Base-by-base conservation (phyloP, 2,113 vertebrate genomes). In the Phrynosoma blainvillii region DNA sequence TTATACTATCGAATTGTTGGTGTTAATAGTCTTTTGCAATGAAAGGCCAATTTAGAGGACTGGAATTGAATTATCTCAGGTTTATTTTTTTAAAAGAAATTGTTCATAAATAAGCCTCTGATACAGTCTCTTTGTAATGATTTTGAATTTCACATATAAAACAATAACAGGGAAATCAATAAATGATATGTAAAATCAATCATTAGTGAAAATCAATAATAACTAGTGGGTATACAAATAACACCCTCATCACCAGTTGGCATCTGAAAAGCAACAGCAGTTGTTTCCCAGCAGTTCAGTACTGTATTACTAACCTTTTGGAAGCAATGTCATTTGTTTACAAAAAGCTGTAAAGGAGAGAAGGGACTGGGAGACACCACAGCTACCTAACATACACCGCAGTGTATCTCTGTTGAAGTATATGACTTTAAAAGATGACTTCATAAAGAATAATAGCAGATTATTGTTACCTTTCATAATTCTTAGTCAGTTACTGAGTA, bases 361-460 rank as follows among this genome's bases (percentile, higher is more conserved):
- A 12, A 12, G 18, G 59, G 66, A 62, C 32, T 6, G 52, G 47
- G n/a, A 54, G 59, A 30, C 90, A 91, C 5, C 10, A 32, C 36
- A 62, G 14, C 13, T 86, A 23, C 25, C n/a, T 21, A 68, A 65
- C 14, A 13, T 66, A 5, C 23, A 66, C 5, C 21, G 16, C 10
- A 18, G 21, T 71, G 82, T 56, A 62, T 14, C 9, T 59, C 52
- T 36, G 30, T 74, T 66, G 85, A 20, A 80, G 71, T 85, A 71
- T 36, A 82, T 76, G 87, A 75, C 14, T 25, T 47, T 92, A 59
- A 93, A 94, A 87, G 88, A 92, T 90, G 92, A 91, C 84, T 94
- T 93, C 81, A 75, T 59, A 71, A 93, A 79, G 65, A 90, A 89
- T 88, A 91, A 62, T 62, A 62, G 18, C 68, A 71, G 68, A 30